Percentiles rank a stretch among this genome's conserved stretches.
phyloP scores from a whole-genome alignment of 2,113 vertebrate genomes.

The Axis porcinus region DNA sequence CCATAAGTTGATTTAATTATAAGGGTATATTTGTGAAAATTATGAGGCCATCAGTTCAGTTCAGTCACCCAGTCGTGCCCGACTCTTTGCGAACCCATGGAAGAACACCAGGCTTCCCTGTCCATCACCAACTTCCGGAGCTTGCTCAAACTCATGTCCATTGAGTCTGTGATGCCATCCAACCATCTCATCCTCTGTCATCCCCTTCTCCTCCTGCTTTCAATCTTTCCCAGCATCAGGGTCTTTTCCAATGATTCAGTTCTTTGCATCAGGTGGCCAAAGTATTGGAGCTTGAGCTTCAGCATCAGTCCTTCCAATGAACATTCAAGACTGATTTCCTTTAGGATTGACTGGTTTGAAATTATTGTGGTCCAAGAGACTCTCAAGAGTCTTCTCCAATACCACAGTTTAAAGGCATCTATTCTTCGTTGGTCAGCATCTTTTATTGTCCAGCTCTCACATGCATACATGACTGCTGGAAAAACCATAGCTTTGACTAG shows the following conservation, averaged over 20 bases:
- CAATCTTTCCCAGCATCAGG: background rate
- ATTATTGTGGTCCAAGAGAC: background rate
- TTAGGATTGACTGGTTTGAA: background rate
- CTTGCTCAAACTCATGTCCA: background rate
- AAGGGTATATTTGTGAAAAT: background rate
- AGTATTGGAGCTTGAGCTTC: background rate
- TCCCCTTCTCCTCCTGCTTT: background rate
- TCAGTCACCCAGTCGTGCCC: background rate
- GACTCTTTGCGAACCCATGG: background rate
- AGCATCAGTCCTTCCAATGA: background rate
- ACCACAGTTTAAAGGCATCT: background rate
- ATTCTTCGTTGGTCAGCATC: background rate
- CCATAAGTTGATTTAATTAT: background rate
- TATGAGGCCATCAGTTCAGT: background rate
- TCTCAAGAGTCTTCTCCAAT: background rate
- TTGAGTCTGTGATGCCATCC: background rate
- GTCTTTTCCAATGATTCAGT: background rate
- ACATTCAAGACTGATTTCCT: background rate
- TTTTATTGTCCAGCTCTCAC: background rate
- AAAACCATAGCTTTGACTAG: background rate
- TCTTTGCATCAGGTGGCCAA: background rate
- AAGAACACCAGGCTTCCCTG: background rate
- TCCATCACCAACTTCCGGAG: background rate
- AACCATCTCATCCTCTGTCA: background rate
- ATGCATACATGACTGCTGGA: background rate